Percentiles rank a stretch among this genome's conserved stretches.
These are phyloP conservation scores for Athetis lepigone DNA, from an alignment of 2,888 invertebrate species.

Conservation along the genomic window DNA sequence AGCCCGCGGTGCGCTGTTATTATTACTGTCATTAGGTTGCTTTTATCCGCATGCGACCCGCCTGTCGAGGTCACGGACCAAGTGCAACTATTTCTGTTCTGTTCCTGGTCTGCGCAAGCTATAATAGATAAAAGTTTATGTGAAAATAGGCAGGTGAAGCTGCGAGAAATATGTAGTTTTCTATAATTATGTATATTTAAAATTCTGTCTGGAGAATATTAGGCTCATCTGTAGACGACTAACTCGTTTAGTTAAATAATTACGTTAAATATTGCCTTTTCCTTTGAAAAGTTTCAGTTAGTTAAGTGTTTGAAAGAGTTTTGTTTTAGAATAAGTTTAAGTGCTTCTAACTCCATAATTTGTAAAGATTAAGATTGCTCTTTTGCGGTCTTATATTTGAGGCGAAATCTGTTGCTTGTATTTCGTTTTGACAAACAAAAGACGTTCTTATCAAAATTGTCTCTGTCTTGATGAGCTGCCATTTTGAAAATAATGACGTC, in stretches of 20 bases:
- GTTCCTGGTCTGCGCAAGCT: too few relatives aligned
- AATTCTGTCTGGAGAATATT: too few relatives aligned
- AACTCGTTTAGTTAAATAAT: slow-evolving; percentile 49
- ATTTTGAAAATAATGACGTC: slow-evolving; percentile 28
- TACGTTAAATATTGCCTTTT: slow-evolving; percentile 53
- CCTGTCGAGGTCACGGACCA: too few relatives aligned
- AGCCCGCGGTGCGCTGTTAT: too few relatives aligned
- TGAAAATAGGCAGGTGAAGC: too few relatives aligned
- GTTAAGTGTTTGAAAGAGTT: slow-evolving; percentile 36
- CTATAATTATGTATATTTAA: too few relatives aligned
- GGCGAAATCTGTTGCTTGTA: slow-evolving; percentile 35
- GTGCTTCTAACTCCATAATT: slow-evolving; percentile 51
- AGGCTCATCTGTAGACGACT: slow-evolving; percentile 9
- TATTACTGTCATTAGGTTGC: too few relatives aligned
- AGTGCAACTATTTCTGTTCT: too few relatives aligned
- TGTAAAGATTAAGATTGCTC: slow-evolving; percentile 42
- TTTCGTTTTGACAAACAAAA: slow-evolving; percentile 41
- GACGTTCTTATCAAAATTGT: slow-evolving; percentile 48
- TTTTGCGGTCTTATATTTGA: slow-evolving; percentile 27
- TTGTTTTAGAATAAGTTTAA: slow-evolving; percentile 39
- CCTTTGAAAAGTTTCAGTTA: slow-evolving; percentile 41
- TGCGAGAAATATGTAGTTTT: too few relatives aligned
- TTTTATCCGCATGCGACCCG: too few relatives aligned
- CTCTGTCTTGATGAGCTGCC: slow-evolving; percentile 26
- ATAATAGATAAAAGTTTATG: too few relatives aligned